Conservation (phyloP, 2,797 vertebrate species). For the Rhyacichthys aspro region DNA sequence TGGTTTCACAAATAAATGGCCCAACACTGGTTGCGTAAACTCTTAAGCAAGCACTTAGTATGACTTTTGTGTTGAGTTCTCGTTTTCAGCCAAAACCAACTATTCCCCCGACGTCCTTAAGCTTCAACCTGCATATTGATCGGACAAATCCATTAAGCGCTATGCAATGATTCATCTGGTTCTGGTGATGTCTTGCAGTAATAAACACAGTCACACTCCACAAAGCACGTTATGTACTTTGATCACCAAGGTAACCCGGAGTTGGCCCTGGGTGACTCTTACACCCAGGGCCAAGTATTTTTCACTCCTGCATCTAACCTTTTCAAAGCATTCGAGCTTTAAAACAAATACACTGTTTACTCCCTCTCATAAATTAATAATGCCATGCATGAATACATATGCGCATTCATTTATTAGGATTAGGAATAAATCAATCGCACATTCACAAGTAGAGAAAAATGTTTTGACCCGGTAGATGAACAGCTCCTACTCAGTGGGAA, state of each 20-base stretch:
- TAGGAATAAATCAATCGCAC: conserved; percentile 7
- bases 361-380: neutral
- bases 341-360: neutral
- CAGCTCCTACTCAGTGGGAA: neutral
- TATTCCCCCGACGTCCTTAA: neutral
- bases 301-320: neutral
- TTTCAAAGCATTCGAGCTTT: neutral
- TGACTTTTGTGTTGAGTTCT: neutral
- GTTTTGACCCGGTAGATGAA: conserved; percentile 10
- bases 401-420: neutral
- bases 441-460: neutral
- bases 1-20: too few species aligned
- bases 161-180: conserved; percentile 15
- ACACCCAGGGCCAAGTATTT: conserved; percentile 7
- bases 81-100: neutral
- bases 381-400: neutral
- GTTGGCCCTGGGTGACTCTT: neutral
- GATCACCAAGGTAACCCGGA: conserved; percentile 1
- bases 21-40: too few species aligned
- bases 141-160: conserved; percentile 11
- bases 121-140: neutral
- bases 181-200: conserved; percentile 2
- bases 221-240: conserved; percentile 9
- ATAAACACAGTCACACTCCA: conserved; percentile 8
- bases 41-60: too few species aligned